Evolutionary conservation across 2,797 vertebrate species (phyloP).

Genomic region (Melopsittacus undulatus): DNA sequence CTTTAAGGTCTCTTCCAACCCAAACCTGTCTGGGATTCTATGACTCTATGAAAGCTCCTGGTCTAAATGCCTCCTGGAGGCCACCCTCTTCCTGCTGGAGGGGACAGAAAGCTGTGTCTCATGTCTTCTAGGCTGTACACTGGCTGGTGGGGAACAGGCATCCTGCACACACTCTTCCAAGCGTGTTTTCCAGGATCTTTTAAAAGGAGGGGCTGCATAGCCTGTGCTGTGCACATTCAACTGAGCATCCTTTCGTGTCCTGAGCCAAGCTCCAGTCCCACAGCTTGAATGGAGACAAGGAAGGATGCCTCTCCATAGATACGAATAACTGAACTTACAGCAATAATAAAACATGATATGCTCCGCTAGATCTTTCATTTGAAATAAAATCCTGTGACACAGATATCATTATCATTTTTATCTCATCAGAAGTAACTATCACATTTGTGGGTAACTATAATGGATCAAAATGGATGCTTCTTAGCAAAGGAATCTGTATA

Average conservation of each 20-base stretch:
- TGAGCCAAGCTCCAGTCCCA: not conserved
- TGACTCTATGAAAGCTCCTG: not conserved
- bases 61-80: not conserved
- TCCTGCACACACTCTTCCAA: not conserved
- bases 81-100: not conserved
- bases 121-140: not conserved
- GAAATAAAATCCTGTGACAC: conserved; percentile 51
- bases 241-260: not conserved
- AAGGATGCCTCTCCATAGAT: not conserved
- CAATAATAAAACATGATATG: conserved; percentile 24
- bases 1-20: not conserved
- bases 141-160: not conserved
- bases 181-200: not conserved
- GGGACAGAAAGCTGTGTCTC: not conserved
- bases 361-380: conserved; percentile 48
- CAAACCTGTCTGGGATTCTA: not conserved
- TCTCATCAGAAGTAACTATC: conserved; percentile 40
- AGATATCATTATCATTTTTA: conserved; percentile 36
- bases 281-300: not conserved
- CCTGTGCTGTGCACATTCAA: not conserved
- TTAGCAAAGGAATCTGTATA: not conserved
- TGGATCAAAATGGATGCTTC: conserved; percentile 2
- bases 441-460: conserved; percentile 49
- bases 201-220: not conserved
- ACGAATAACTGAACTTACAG: not conserved